phyloP scores from a whole-genome alignment of 2,113 vertebrate genomes.

The Coregonus clupeaformis region DNA sequence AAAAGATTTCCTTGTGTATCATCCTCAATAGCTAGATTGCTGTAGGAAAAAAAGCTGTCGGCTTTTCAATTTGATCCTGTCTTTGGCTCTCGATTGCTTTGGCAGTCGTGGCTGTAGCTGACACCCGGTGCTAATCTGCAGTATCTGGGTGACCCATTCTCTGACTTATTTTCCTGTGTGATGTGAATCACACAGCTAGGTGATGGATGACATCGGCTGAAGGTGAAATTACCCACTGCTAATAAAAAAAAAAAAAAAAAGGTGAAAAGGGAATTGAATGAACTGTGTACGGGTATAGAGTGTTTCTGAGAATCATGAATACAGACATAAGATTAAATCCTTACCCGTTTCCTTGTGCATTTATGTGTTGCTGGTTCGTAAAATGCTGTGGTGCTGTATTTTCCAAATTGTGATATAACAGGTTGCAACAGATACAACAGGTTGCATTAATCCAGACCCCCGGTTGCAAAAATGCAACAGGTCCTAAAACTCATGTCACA shows the following conservation, averaged over 20 bases:
- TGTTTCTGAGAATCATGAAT: neutral
- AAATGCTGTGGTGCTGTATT: no score
- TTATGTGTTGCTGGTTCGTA: no score
- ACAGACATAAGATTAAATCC: no score
- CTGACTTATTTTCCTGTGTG: slow-evolving; percentile 17
- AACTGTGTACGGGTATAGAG: no score
- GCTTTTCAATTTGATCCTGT: slow-evolving; percentile 3
- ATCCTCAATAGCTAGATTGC: neutral
- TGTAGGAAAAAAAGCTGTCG: neutral
- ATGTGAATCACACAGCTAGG: slow-evolving; percentile 28
- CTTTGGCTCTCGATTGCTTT: neutral
- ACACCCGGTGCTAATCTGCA: slow-evolving; percentile 11
- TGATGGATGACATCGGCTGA: slow-evolving; percentile 43
- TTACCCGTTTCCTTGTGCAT: no score
- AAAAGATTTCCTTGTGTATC: neutral
- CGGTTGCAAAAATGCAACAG: no score
- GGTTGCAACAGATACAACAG: no score
- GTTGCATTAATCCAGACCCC: no score
- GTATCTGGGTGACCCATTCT: slow-evolving; percentile 5
- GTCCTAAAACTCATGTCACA: no score
- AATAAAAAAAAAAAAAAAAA: no score
- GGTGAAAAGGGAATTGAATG: neutral
- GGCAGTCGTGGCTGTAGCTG: neutral
- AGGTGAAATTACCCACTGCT: slow-evolving; percentile 38
- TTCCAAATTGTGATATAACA: no score